Percentiles rank a stretch among this genome's conserved stretches.
Conservation (phyloP, 2,797 vertebrate genomes). For the Trichosurus vulpecula region DNA sequence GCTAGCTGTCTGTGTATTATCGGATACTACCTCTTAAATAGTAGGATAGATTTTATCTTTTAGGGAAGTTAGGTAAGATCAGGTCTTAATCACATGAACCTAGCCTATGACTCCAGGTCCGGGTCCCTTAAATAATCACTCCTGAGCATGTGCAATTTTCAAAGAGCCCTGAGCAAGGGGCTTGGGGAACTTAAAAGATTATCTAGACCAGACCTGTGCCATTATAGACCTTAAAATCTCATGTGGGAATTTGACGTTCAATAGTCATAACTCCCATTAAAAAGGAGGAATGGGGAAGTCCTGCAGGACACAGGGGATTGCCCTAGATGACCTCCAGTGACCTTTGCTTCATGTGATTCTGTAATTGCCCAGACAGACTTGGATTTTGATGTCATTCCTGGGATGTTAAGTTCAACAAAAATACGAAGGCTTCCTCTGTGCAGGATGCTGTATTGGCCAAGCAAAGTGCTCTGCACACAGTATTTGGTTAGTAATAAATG, state of each 20-base stretch:
- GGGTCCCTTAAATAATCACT: background rate
- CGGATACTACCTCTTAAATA: background rate
- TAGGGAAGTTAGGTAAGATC: background rate
- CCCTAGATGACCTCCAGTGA: background rate
- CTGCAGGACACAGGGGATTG: background rate
- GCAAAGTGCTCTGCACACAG: fast-evolving
- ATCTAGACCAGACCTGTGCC: background rate
- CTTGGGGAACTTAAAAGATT: background rate
- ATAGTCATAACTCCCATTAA: background rate
- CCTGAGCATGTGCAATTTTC: background rate
- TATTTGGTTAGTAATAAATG: background rate
- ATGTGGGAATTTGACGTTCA: background rate
- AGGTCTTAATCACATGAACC: background rate
- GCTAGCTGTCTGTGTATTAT: background rate
- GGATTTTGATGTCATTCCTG: background rate
- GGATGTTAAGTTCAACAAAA: background rate
- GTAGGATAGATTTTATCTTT: background rate
- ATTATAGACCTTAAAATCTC: background rate
- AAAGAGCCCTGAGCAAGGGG: background rate
- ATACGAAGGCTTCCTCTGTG: background rate
- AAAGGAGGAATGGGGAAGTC: background rate
- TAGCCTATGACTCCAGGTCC: background rate
- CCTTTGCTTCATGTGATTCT: background rate
- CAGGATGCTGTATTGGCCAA: background rate
- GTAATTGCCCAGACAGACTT: background rate